phyloP scores from a whole-genome alignment of 2,888 invertebrate genomes.

The Mythimna lalbum region DNA sequence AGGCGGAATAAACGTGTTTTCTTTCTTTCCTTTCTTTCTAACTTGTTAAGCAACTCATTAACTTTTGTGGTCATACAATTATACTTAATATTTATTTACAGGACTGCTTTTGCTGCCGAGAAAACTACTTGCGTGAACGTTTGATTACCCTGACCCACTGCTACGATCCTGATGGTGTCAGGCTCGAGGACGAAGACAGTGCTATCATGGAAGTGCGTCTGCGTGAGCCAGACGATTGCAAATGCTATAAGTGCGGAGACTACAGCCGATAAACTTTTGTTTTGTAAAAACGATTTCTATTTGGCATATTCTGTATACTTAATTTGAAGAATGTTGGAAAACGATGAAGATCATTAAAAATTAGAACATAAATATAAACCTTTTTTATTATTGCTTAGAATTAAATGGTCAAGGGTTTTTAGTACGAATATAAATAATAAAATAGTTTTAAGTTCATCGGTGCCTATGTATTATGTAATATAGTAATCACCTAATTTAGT shows the following conservation, averaged over 20 bases:
- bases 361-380: not conserved
- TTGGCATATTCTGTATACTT: slow-evolving; percentile 1
- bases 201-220: slow-evolving; percentile 95
- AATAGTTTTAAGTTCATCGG: slow-evolving; percentile 28
- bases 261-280: slow-evolving; percentile 91
- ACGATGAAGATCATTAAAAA: not conserved
- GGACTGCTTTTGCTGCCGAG: slow-evolving; percentile 98
- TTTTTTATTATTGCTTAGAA: not conserved
- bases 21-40: too few species aligned
- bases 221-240: slow-evolving; percentile 96
- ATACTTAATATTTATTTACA: slow-evolving; percentile 76
- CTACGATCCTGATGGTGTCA: slow-evolving; percentile 96
- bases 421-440: slow-evolving; percentile 2
- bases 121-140: slow-evolving; percentile 95
- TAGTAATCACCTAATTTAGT: slow-evolving; percentile 16
- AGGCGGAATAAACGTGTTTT: too few species aligned
- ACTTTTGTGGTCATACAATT: not conserved
- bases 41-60: too few species aligned
- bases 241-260: slow-evolving; percentile 97
- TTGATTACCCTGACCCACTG: slow-evolving; percentile 95
- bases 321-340: not conserved
- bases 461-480: slow-evolving; percentile 45
- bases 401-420: slow-evolving; percentile 61
- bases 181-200: slow-evolving; percentile 92
- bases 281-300: not conserved